These are phyloP conservation scores for Tauraco erythrolophus DNA, from an alignment of 2,113 vertebrate genomes.

Conservation along the genomic window DNA sequence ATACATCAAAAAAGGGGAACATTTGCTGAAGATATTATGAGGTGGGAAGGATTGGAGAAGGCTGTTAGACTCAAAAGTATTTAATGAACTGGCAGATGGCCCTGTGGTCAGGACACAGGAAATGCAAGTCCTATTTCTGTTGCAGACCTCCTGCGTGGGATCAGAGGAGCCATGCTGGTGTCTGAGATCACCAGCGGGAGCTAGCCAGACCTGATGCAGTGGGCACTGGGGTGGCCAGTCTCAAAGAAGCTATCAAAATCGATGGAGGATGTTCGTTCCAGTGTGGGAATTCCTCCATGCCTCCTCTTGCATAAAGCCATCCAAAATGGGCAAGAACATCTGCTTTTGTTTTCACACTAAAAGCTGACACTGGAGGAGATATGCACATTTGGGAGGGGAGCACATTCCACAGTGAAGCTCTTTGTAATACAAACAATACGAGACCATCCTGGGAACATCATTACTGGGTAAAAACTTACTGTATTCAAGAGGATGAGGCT, in stretches of 20 bases:
- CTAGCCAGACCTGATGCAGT: background rate
- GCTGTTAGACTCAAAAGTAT: constrained; percentile 1
- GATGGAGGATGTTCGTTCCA: background rate
- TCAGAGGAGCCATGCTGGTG: background rate
- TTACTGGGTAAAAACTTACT: background rate
- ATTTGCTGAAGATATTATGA: constrained; percentile 41
- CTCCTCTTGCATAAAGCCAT: constrained; percentile 7
- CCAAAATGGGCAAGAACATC: constrained; percentile 41
- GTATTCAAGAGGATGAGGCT: background rate
- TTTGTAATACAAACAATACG: constrained; percentile 26
- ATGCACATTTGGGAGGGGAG: background rate
- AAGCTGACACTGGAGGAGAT: constrained; percentile 37
- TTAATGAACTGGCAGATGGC: constrained; percentile 26
- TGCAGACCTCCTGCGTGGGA: background rate
- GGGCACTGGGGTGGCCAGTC: background rate
- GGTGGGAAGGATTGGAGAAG: background rate
- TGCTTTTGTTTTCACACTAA: constrained; percentile 60
- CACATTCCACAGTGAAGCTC: constrained; percentile 12
- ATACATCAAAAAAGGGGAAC: background rate
- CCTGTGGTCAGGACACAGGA: background rate
- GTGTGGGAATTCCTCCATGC: background rate
- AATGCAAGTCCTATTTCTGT: background rate
- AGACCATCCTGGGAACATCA: background rate
- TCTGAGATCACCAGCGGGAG: background rate
- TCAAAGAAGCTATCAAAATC: background rate